A percentile compares a stretch with the other conserved stretches of the same genome.
Conservation (phyloP, 2,888 invertebrate genomes). For the Plemyria rubiginata region DNA sequence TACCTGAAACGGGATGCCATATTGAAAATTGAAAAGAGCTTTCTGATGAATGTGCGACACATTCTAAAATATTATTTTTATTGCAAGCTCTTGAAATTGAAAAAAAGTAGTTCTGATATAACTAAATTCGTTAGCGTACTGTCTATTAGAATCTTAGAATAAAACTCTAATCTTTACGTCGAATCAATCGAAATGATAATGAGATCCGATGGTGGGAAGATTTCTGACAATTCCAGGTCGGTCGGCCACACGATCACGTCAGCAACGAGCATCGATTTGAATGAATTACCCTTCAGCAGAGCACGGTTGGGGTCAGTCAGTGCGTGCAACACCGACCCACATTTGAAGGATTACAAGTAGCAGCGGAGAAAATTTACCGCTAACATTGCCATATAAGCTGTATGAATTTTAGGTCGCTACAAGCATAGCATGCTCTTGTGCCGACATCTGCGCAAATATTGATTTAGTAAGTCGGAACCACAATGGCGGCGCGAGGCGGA, state of each 20-base stretch:
- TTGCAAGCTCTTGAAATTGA: too few relatives aligned
- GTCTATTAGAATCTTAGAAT: too few relatives aligned
- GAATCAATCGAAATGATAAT: background rate
- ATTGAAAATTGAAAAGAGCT: too few relatives aligned
- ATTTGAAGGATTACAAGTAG: slow-evolving; percentile 84
- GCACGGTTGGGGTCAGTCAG: slow-evolving; percentile 74
- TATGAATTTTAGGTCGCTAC: slow-evolving; percentile 84
- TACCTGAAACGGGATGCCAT: too few relatives aligned
- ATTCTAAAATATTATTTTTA: too few relatives aligned
- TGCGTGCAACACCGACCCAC: slow-evolving; percentile 82
- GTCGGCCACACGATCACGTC: slow-evolving; percentile 44
- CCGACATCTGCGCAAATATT: slow-evolving; percentile 85
- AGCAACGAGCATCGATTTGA: slow-evolving; percentile 58
- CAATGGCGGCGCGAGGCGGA: slow-evolving; percentile 61
- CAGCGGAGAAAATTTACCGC: slow-evolving; percentile 84
- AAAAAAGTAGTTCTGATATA: too few relatives aligned
- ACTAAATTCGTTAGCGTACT: too few relatives aligned
- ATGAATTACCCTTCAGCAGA: slow-evolving; percentile 73
- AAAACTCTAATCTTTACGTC: too few relatives aligned
- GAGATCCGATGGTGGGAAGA: background rate
- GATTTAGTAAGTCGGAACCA: slow-evolving; percentile 82
- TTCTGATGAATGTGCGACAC: too few relatives aligned
- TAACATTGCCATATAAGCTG: slow-evolving; percentile 84
- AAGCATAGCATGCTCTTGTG: slow-evolving; percentile 82
- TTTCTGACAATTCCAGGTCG: slow-evolving; percentile 8